Evolutionary conservation across 2,888 invertebrate genomes (phyloP).

Genomic region (Daptonema setosum): DNA sequence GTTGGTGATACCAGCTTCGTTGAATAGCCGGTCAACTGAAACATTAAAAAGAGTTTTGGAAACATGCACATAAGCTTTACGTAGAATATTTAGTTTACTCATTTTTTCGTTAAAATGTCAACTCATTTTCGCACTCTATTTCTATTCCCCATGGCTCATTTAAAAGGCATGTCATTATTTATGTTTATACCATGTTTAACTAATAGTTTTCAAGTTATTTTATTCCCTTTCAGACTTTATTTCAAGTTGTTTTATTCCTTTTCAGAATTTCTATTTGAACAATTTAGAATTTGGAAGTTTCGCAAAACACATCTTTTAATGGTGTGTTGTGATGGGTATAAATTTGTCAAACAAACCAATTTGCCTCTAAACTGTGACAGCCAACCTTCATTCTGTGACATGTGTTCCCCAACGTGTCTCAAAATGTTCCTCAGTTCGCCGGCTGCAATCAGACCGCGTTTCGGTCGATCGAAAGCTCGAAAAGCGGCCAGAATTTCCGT

Average conservation of each 20-base stretch:
- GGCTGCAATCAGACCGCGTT: conserved; percentile 20
- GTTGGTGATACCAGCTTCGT: conserved; percentile 1
- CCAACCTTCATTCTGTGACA: conserved; percentile 23
- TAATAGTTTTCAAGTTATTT: too few species aligned
- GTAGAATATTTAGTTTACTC: too few species aligned
- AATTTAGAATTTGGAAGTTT: neutral
- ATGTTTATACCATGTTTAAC: too few species aligned
- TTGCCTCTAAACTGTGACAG: neutral
- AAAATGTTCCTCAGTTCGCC: conserved; percentile 25
- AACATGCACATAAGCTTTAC: neutral
- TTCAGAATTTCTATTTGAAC: neutral
- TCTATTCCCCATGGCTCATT: too few species aligned
- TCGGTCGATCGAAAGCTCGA: conserved; percentile 23
- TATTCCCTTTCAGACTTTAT: too few species aligned
- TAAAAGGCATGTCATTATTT: too few species aligned
- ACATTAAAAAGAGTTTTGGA: neutral
- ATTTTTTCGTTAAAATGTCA: too few species aligned
- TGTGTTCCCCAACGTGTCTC: conserved; percentile 26
- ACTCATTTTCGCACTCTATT: too few species aligned
- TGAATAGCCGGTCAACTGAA: conserved; percentile 7
- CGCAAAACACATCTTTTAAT: too few species aligned
- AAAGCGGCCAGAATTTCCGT: conserved; percentile 27
- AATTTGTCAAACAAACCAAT: too few species aligned
- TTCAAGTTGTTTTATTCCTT: too few species aligned
- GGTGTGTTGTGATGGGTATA: too few species aligned